Base-by-base conservation (phyloP, 1,140 invertebrate genomes). In the Ceratoteleas bidentatus region DNA sequence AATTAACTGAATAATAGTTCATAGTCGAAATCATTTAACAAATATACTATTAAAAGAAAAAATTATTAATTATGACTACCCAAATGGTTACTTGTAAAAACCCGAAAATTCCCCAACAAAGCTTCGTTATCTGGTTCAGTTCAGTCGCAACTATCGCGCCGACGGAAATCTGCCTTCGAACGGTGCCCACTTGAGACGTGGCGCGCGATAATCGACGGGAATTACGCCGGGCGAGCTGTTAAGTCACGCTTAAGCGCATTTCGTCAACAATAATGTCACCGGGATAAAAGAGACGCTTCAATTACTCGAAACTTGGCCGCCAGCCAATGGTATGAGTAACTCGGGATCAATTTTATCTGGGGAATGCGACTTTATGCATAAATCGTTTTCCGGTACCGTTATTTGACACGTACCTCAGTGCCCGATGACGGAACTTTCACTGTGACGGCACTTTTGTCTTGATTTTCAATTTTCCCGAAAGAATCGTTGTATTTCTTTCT, bases 321-420 rank as follows among this genome's bases (percentile, higher is more conserved):
- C 24, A 52, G 24, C 52, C 52, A 54, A 54, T 66, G 16, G 33
- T 45, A 45, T 66, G 50, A 66, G 38, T 66, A 45, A 66, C 13
- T 40, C 11, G 49, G 34, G 45, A 45, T 45, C 62, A 65, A 65
- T 53, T 65, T 56, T 33, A 15, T 66, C 62, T 54, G 15, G 14
- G 40, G 40, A 43, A 68, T 68, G 33, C 15, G 53, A 57, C 65
- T 68, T 68, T 54, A 57, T 68, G 65, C 53, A 50, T 57, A 49
- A 68, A 68, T 68, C 65, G 65, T 57, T 33, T 33, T 36, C 24
- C n/a, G 53, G 32, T 68, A 68, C 64, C 65, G 65, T 69, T 69
- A 69, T 38, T 58, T 32, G 65, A 40, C 65, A 52, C 65, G 58
- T 69, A 58, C 65, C 45, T 50, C 32, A 7, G 38, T 0, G 7